Evolutionary conservation across 1,140 invertebrate genomes (phyloP).

Genomic region (Drosophila auraria): DNA sequence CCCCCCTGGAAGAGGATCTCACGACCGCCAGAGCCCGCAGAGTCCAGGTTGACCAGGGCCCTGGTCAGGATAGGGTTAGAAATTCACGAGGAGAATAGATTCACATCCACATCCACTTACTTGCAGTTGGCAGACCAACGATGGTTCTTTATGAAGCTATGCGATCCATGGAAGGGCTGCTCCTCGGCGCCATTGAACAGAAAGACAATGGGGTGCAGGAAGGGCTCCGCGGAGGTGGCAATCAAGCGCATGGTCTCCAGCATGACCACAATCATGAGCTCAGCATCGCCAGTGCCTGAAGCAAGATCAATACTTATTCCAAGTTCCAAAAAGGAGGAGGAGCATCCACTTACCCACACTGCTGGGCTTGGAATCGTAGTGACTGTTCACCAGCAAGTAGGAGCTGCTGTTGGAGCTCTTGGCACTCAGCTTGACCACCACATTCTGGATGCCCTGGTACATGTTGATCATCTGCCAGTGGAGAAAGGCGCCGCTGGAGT

Average conservation of each 20-base stretch:
- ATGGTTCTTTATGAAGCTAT: constrained; percentile 97
- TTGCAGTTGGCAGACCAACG: constrained; percentile 86
- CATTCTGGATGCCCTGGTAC: constrained; percentile 90
- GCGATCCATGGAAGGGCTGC: constrained; percentile 92
- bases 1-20: constrained; percentile 98
- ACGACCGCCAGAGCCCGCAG: constrained; percentile 96
- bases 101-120: constrained; percentile 28
- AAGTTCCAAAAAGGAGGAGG: rapidly evolving
- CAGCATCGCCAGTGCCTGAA: constrained; percentile 93
- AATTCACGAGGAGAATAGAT: background rate
- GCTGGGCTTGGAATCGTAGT: constrained; percentile 95
- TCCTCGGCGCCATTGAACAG: constrained; percentile 97
- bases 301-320: background rate
- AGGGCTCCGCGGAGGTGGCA: constrained; percentile 86
- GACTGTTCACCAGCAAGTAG: constrained; percentile 95
- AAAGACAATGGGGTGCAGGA: constrained; percentile 91
- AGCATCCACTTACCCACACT: constrained; percentile 86
- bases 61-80: constrained; percentile 66
- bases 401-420: constrained; percentile 71
- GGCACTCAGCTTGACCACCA: constrained; percentile 90
- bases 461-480: constrained; percentile 91
- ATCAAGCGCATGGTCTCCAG: constrained; percentile 93
- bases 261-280: constrained; percentile 90
- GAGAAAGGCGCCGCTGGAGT: constrained; percentile 90
- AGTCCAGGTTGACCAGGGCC: constrained; percentile 97